A percentile compares a stretch with the other conserved stretches of the same genome.
phyloP scores from a whole-genome alignment of 2,113 vertebrate genomes.

The Heterochromis multidens region DNA sequence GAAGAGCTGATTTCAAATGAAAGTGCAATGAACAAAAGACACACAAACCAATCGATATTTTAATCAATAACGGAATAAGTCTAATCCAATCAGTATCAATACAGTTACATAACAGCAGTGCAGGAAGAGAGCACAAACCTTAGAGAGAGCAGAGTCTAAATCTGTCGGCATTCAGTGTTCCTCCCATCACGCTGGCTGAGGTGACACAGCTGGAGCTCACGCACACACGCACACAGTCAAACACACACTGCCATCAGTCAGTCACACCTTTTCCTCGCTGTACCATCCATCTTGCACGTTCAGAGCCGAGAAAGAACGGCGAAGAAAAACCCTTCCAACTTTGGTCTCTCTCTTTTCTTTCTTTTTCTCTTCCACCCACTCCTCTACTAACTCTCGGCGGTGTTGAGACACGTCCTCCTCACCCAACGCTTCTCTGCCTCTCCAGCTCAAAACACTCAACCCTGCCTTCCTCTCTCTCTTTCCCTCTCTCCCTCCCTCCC shows the following conservation, averaged over 20 bases:
- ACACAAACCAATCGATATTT: background rate
- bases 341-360: slow-evolving; percentile 22
- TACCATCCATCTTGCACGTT: slow-evolving; percentile 18
- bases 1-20: background rate
- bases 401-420: slow-evolving; percentile 67
- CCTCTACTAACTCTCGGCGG: slow-evolving; percentile 49
- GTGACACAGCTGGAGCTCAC: slow-evolving; percentile 19
- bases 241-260: slow-evolving; percentile 1
- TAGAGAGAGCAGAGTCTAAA: slow-evolving; percentile 19
- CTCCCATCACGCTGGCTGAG: slow-evolving; percentile 9
- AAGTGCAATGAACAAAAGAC: background rate
- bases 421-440: slow-evolving; percentile 23
- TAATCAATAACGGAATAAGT: background rate
- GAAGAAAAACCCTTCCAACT: slow-evolving; percentile 40
- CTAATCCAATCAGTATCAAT: background rate
- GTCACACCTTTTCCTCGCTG: slow-evolving; percentile 11
- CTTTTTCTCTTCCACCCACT: slow-evolving; percentile 64
- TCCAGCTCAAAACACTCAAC: slow-evolving; percentile 18
- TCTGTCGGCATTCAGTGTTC: slow-evolving; percentile 3
- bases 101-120: background rate
- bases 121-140: slow-evolving; percentile 37
- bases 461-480: slow-evolving; percentile 1
- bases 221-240: background rate
- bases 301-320: slow-evolving; percentile 5
- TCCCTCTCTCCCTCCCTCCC: background rate